Evolutionary conservation across 2,888 invertebrate species (phyloP).

Genomic region (Tinea pellionella): DNA sequence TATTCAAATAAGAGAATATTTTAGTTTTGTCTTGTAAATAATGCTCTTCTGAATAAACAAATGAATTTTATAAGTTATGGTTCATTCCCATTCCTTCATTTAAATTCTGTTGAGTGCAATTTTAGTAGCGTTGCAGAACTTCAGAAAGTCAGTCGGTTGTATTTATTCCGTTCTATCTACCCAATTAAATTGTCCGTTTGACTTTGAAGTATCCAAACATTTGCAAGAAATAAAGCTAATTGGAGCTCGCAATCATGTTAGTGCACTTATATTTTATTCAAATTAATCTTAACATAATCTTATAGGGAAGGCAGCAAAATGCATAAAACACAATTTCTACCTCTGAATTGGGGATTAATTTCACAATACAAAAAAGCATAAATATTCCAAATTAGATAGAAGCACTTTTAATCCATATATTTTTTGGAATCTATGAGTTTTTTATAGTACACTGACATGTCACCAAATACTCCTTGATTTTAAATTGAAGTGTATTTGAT

Average conservation of each 20-base stretch:
- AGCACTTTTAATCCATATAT: no score
- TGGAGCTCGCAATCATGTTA: background rate
- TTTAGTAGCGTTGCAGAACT: background rate
- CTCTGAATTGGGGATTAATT: no score
- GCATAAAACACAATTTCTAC: no score
- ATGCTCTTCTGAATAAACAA: background rate
- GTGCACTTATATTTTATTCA: no score
- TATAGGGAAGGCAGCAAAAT: no score
- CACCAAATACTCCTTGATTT: no score
- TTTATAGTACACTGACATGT: no score
- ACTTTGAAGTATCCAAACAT: background rate
- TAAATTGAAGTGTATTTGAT: no score
- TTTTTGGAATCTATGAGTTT: no score
- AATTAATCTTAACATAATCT: no score
- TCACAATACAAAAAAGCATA: no score
- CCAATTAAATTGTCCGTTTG: background rate
- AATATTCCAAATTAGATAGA: no score
- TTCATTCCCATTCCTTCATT: background rate
- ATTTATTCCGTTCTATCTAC: background rate
- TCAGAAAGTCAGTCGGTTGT: background rate
- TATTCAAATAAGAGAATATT: background rate
- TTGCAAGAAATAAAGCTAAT: background rate
- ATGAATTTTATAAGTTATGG: background rate
- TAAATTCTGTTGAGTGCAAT: slow-evolving; percentile 3
- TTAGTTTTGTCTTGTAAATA: background rate